A percentile compares a stretch with the other conserved stretches of the same genome.
phyloP scores from a whole-genome alignment of 2,888 invertebrate genomes.

The Mycalesis mineus region DNA sequence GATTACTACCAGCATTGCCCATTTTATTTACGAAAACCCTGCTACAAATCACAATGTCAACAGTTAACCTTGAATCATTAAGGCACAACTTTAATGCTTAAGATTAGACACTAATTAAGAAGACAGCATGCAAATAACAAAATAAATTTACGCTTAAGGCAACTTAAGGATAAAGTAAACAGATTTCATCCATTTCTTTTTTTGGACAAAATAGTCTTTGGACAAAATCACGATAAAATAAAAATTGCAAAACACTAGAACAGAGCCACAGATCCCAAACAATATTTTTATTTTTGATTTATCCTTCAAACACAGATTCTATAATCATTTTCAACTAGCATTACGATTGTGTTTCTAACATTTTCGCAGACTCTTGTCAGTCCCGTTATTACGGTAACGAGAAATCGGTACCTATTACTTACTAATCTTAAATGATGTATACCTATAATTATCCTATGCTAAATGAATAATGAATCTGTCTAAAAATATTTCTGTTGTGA shows the following conservation, averaged over 20 bases:
- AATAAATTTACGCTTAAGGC: not conserved
- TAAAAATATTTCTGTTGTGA: no score
- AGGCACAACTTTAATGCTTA: not conserved
- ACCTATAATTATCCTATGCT: no score
- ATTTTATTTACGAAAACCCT: slow-evolving; percentile 51
- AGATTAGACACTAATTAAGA: not conserved
- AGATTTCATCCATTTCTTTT: not conserved
- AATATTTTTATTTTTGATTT: no score
- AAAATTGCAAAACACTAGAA: not conserved
- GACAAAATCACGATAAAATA: not conserved
- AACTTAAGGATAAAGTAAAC: not conserved
- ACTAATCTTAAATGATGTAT: no score
- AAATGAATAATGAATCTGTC: no score
- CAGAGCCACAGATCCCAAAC: not conserved
- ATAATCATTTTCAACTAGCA: no score
- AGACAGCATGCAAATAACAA: not conserved
- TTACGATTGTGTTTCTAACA: no score
- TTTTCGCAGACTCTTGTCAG: no score
- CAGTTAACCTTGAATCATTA: slow-evolving; percentile 1
- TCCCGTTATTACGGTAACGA: no score
- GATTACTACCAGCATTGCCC: slow-evolving; percentile 88
- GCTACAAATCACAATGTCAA: not conserved
- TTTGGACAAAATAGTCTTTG: not conserved
- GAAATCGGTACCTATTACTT: no score
- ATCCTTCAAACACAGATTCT: no score